Conservation (phyloP, 2,113 vertebrate genomes). For the Onychostruthus taczanowskii region DNA sequence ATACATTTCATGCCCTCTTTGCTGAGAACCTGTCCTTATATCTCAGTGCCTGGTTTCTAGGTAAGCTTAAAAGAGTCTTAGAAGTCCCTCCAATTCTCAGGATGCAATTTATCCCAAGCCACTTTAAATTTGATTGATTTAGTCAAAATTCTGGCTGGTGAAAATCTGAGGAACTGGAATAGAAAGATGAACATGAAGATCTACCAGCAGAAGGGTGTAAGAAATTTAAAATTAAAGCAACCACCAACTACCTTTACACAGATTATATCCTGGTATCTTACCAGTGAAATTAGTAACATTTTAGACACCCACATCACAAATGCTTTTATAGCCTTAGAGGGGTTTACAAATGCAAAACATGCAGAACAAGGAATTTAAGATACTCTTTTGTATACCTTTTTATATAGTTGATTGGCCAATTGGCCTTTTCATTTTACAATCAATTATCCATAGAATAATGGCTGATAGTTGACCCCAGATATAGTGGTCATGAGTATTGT, state of each 20-base stretch:
- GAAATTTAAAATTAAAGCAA: background rate
- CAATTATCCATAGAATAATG: background rate
- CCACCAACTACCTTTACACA: background rate
- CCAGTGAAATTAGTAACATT: background rate
- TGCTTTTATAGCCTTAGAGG: background rate
- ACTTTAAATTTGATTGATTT: background rate
- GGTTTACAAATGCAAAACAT: background rate
- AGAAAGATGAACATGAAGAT: background rate
- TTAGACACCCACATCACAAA: background rate
- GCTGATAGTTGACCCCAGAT: background rate
- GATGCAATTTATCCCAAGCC: background rate
- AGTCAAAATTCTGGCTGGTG: background rate
- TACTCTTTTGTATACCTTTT: background rate
- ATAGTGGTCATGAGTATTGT: background rate
- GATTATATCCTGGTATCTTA: background rate
- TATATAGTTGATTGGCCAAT: background rate
- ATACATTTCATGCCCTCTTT: background rate
- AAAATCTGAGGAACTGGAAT: background rate
- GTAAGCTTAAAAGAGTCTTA: background rate
- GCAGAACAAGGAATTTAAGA: background rate
- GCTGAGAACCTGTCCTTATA: background rate
- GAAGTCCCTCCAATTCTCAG: background rate
- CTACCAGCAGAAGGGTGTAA: background rate
- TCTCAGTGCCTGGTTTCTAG: background rate
- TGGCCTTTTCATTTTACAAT: background rate